Base-by-base conservation (phyloP, 2,888 invertebrate species). In the Lithophane semibrunnea region DNA sequence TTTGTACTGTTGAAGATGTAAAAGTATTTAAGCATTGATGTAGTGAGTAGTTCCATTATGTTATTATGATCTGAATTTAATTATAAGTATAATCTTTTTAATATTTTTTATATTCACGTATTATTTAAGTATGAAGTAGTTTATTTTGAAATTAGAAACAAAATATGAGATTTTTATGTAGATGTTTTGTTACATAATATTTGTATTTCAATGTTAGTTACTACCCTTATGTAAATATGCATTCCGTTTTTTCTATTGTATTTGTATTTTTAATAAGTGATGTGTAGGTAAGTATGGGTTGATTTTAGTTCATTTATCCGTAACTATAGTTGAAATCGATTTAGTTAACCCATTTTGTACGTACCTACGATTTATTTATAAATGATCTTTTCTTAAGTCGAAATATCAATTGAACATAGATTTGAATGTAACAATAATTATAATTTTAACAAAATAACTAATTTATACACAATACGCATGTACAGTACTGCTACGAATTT, bases 401-500 rank as follows among this genome's bases (percentile, higher is more conserved):
- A 69, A 52, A 70, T 74, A 73, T 73, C 64, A 72, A 84, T 68
- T 65, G 54, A 68, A 71, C 42, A 66, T 42, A 75, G 73, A 73
- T 77, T 80, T 72, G 66, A 60, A 75, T 82, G 52, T 75, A 64
- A 75, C 61, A 66, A 69, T 56, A 69, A 75, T 73, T 68, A 77
- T 77, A 29, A 74, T 82, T 77, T 79, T 75, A 86, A 78, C 44
- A 64, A 77, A 76, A 61, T 75, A 79, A 73, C 68, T 75, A 81
- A 81, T 82, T 80, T 88, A 80, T 80, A 84, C 77, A 79, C 71
- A 63, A 76, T 69, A 71, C 60, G 66, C 77, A 74, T 77, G 84
- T 84, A 77, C 66, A 82, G 79, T 79, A 80, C 77, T 65, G 77
- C 74, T 85, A 82, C 83, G 84, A 88, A 89, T 82, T 84, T 88